Percentiles rank a stretch among this genome's conserved stretches.
Conservation (phyloP, 2,888 invertebrate species). For the Pyrrhosoma nymphula region DNA sequence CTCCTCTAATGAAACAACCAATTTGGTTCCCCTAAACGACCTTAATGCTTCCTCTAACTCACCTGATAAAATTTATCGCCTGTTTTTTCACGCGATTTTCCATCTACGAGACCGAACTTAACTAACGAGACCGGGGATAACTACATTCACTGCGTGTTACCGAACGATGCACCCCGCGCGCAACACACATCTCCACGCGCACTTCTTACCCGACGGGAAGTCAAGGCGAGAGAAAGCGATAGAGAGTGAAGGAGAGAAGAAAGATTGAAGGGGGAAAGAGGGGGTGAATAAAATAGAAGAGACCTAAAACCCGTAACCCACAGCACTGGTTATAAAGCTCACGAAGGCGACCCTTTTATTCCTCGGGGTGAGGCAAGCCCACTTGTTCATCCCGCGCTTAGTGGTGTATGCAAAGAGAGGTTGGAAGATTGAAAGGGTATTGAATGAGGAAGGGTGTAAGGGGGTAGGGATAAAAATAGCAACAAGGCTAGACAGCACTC, state of each 20-base stretch:
- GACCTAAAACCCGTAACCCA: constrained; percentile 32
- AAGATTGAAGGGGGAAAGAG: background rate
- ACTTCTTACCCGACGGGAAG: background rate
- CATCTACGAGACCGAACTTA: background rate
- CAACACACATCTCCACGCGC: background rate
- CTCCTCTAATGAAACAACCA: background rate
- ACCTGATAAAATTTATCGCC: background rate
- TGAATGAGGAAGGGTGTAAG: background rate
- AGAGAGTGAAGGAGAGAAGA: background rate
- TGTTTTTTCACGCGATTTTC: background rate
- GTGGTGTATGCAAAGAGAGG: background rate
- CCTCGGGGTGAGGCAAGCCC: background rate
- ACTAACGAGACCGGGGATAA: no score
- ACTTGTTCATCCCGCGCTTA: background rate
- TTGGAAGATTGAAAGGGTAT: background rate
- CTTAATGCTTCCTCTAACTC: background rate
- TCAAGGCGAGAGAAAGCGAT: background rate
- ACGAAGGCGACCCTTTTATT: constrained; percentile 19
- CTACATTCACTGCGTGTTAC: background rate
- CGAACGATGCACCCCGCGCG: background rate
- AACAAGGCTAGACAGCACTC: background rate
- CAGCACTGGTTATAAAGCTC: constrained; percentile 44
- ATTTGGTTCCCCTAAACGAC: background rate
- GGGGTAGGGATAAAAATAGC: background rate
- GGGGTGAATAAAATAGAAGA: background rate